Conservation (phyloP, 2,113 vertebrate species). For the Pygoscelis antarcticus region DNA sequence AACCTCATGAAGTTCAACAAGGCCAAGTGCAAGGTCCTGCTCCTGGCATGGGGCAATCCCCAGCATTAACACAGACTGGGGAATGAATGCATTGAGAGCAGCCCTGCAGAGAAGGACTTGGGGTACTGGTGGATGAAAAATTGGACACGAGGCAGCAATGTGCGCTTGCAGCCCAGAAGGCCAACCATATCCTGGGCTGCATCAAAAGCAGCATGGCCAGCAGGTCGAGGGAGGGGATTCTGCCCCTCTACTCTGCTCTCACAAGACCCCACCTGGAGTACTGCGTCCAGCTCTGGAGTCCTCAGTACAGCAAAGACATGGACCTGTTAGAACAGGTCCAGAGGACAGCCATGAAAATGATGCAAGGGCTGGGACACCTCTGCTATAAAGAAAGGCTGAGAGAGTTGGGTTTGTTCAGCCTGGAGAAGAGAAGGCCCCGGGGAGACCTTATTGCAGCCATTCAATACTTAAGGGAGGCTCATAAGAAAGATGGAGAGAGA, state of each 20-base stretch:
- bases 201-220: fast-evolving
- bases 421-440: not conserved
- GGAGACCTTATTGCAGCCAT: not conserved
- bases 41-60: not conserved
- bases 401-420: not conserved
- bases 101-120: not conserved
- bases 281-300: not conserved
- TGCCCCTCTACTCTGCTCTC: not conserved
- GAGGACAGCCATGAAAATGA: not conserved
- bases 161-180: not conserved
- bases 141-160: fast-evolving
- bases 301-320: not conserved
- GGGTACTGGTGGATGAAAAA: not conserved
- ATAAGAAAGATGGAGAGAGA: not conserved
- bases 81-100: not conserved
- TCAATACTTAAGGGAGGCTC: not conserved
- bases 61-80: not conserved
- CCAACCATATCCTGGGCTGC: fast-evolving
- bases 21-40: not conserved
- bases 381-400: not conserved
- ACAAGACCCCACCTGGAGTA: not conserved
- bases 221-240: not conserved
- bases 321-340: not conserved
- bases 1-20: not conserved
- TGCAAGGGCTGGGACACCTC: not conserved